Evolutionary conservation across 1,140 invertebrate species (phyloP).

Genomic region (Drosophila ficusphila): DNA sequence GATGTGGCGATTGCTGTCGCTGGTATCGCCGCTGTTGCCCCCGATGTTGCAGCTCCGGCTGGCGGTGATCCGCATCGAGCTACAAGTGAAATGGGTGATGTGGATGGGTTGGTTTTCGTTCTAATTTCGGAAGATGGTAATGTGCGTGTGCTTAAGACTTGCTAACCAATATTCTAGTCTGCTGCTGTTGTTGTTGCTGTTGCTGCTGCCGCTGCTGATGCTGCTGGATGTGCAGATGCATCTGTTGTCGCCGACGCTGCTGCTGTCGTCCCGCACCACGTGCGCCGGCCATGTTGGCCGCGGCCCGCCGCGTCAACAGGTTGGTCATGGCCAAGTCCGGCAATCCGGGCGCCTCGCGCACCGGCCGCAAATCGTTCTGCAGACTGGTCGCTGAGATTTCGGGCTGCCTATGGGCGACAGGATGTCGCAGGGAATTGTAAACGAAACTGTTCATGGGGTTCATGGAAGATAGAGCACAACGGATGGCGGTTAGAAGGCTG

Average conservation of each 20-base stretch:
- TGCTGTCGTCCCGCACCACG: slow-evolving; percentile 28
- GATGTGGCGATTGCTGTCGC: slow-evolving; percentile 14
- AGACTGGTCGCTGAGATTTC: slow-evolving; percentile 62
- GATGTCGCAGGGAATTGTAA: slow-evolving; percentile 78
- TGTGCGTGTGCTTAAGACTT: slow-evolving; percentile 29
- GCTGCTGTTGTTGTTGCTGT: slow-evolving; percentile 30
- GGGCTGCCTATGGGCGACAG: slow-evolving; percentile 37
- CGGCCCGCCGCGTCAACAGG: slow-evolving; percentile 42
- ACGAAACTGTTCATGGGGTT: slow-evolving; percentile 76
- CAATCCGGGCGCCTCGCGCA: slow-evolving; percentile 44
- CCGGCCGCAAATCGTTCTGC: slow-evolving; percentile 70
- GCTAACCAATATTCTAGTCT: slow-evolving; percentile 64
- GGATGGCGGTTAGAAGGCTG: slow-evolving; percentile 9
- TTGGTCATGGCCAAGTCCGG: slow-evolving; percentile 35
- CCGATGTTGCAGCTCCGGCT: slow-evolving; percentile 18
- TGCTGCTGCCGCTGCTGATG: slow-evolving; percentile 54
- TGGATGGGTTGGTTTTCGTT: background rate
- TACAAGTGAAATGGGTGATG: slow-evolving; percentile 36
- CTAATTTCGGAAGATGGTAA: background rate
- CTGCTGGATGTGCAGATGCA: slow-evolving; percentile 50
- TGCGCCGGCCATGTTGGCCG: slow-evolving; percentile 38
- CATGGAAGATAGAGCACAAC: slow-evolving; percentile 40
- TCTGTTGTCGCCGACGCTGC: slow-evolving; percentile 39
- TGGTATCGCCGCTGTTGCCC: slow-evolving; percentile 8
- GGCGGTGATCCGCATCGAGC: slow-evolving; percentile 29